Base-by-base conservation (phyloP, 2,888 invertebrate species). In the Aspidiotus destructor region DNA sequence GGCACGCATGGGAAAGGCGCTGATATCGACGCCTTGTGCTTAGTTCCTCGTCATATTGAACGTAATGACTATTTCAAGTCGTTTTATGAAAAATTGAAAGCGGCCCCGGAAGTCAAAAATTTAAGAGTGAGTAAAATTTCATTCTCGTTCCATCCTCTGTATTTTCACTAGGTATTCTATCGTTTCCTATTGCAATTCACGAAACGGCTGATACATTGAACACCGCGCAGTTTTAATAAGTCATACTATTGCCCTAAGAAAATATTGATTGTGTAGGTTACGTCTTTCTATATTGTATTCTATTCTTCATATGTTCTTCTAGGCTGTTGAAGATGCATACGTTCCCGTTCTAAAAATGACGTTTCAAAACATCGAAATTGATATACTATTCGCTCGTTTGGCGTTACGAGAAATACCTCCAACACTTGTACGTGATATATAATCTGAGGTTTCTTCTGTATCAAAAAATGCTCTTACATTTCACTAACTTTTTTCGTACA, bases 301-400 rank as follows among this genome's bases (percentile, higher is more conserved):
- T 28, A 28, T 28, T 28, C 5, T 28, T 28, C 28, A 28, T 28
- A 28, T 28, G 28, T 28, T 28, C 28, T 77, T 77, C n/a, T 75
- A 89, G 87, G 86, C 94, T 1, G 96, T 99, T 0, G 97, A 98
- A 78, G 98, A 98, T 77, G 99, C 99, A 0, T 99, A 90, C 79
- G 99, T 99, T 73, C 99, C 99, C 5, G 95, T 99, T 9, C 96
- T 99, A 73, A 99, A 99, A 80, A 94, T 99, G 92, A 92, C 91
- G 77, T 99, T 97, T 78, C 92, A 95, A 81, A 94, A 92, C 42
- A 96, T 99, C 73, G 99, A 99, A 81, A 95, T 99, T 73, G 99
- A 99, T 81, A 88, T 99, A 85, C 80, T 98, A 71, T 99, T 99
- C 81, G 97, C 99, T 0, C 83, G 93, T 71, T 80, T 99, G 71